Base-by-base conservation (phyloP, 1,140 invertebrate species). In the Mizuhopecten yessoensis region DNA sequence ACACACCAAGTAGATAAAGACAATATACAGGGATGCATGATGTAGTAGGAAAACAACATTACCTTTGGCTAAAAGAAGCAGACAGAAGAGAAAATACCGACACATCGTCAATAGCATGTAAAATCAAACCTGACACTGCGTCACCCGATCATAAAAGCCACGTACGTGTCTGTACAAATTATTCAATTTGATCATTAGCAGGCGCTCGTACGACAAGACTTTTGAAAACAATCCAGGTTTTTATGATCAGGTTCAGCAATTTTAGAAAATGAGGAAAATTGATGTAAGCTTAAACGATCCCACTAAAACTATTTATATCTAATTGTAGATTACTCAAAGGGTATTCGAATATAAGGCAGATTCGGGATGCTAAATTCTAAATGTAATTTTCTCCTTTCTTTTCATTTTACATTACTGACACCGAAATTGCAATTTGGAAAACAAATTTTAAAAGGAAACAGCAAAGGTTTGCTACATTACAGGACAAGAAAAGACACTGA, bases 21-120 rank as follows among this genome's bases (percentile, higher is more conserved):
- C 57, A n/a, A 75, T 75, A 75, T 5, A 39, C 15, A 39, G 17
- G 87, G 87, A 45, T 88, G 34, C 39, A 36, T 36, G 88, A 29
- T 34, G 75, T 45, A 75, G n/a, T 33, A 90, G 57, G 34, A 33
- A 49, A 86, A 86, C 23, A 86, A 86, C 57, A 36, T 90, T 90
- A 90, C 89, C 89, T 90, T 90, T 36, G 86, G 89, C 89, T 90
- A 90, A 86, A 90, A 34, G 34, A 49, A 75, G 89, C 89, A 86
- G 34, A 36, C 75, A 39, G 33, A 39, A 45, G 34, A 45, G 42
- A 88, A 88, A 45, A 88, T 42, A 45, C 86, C 86, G 36, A 90
- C 34, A 49, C 86, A 75, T 42, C 5, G 23, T 45, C 33, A 45
- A 45, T 87, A 91, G 20, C 39, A 45, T 87, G 36, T 75, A 33